Conservation (phyloP, 2,888 invertebrate species). For the Callyntrura guangdongensis region DNA sequence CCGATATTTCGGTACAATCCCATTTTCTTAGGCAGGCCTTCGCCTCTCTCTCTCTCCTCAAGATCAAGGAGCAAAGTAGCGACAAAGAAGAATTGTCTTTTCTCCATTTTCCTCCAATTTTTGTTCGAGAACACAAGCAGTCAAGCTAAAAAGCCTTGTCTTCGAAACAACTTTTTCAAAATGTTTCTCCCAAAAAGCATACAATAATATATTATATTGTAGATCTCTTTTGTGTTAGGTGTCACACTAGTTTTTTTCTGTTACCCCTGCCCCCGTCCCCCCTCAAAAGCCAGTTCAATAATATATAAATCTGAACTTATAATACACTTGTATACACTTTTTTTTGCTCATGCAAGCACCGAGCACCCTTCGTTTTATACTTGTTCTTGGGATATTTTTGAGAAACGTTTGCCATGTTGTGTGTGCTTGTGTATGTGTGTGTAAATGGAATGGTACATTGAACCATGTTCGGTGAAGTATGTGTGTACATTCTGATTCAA, state of each 20-base stretch:
- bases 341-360: not conserved
- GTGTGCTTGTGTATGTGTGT: not conserved
- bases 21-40: too few relatives aligned
- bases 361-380: slow-evolving; percentile 19
- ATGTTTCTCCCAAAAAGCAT: slow-evolving; percentile 22
- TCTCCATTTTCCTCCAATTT: slow-evolving; percentile 43
- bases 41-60: not conserved
- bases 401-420: slow-evolving; percentile 4
- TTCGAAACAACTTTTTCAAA: slow-evolving; percentile 12
- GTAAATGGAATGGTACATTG: slow-evolving; percentile 24
- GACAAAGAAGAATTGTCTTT: slow-evolving; percentile 61
- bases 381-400: slow-evolving; percentile 6
- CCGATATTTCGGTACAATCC: too few relatives aligned
- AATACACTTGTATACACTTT: not conserved
- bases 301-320: slow-evolving; percentile 4
- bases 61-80: slow-evolving; percentile 9
- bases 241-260: slow-evolving; percentile 12
- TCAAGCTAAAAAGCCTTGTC: not conserved
- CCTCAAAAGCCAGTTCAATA: slow-evolving; percentile 9
- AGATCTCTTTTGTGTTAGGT: slow-evolving; percentile 46
- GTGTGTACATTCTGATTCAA: too few relatives aligned
- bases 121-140: not conserved
- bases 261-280: not conserved
- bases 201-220: slow-evolving; percentile 37
- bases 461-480: too few relatives aligned